phyloP scores from a whole-genome alignment of 2,797 vertebrate genomes.

The Pangasius sanitwongsei region DNA sequence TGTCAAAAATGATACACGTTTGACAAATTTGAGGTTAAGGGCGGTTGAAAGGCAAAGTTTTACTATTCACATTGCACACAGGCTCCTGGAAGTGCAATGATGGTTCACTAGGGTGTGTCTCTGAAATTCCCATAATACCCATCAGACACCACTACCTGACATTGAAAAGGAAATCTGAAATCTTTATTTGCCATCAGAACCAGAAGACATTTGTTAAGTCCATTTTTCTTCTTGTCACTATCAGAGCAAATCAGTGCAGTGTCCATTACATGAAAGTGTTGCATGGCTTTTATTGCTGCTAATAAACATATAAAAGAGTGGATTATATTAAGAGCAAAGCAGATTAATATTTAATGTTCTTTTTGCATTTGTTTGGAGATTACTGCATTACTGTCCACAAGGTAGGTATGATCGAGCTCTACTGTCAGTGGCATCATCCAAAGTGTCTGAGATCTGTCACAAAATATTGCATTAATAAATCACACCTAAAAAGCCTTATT shows the following conservation, averaged over 20 bases:
- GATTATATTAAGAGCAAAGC: not conserved
- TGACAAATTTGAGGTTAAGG: slow-evolving; percentile 58
- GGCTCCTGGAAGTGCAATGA: slow-evolving; percentile 45
- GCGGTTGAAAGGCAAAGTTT: slow-evolving; percentile 40
- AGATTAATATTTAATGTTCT: not conserved
- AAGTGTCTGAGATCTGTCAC: slow-evolving; percentile 37
- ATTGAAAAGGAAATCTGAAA: slow-evolving; percentile 13
- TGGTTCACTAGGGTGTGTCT: slow-evolving; percentile 41
- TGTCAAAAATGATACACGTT: slow-evolving; percentile 54
- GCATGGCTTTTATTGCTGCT: not conserved
- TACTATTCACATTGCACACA: slow-evolving; percentile 37
- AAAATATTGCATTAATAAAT: slow-evolving; percentile 63
- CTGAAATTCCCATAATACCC: slow-evolving; percentile 25
- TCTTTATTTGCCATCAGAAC: slow-evolving; percentile 3
- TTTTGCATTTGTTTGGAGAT: not conserved
- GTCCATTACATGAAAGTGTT: not conserved
- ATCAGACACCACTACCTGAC: slow-evolving; percentile 19
- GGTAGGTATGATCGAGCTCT: not conserved
- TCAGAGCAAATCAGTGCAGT: not conserved
- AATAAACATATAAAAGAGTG: not conserved
- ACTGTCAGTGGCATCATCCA: slow-evolving; percentile 34
- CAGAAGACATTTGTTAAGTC: not conserved
- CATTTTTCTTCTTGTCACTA: not conserved
- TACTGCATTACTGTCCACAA: not conserved
- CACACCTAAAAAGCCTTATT: slow-evolving; percentile 57